Percentiles rank a stretch among this genome's conserved stretches.
These are phyloP conservation scores for Eudasyphora cyanicolor DNA, from an alignment of 2,888 invertebrate genomes.

Conservation along the genomic window DNA sequence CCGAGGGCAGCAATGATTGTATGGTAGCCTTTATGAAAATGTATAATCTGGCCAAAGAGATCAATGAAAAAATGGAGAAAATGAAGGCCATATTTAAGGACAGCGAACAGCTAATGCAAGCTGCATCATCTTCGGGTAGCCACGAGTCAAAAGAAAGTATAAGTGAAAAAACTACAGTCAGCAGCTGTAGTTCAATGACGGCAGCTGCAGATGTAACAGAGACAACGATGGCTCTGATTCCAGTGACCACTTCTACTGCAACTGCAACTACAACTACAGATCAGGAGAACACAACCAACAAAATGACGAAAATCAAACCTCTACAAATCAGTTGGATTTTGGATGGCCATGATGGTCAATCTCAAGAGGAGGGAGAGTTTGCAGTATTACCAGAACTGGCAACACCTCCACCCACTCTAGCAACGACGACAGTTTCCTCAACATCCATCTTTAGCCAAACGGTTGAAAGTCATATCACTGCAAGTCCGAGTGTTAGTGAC, in stretches of 20 bases:
- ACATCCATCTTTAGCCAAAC: background rate
- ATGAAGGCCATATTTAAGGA: conserved; percentile 75
- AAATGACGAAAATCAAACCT: conserved; percentile 67
- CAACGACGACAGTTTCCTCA: background rate
- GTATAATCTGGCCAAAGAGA: conserved; percentile 75
- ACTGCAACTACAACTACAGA: background rate
- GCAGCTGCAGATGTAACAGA: conserved; percentile 29
- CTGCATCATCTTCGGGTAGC: conserved; percentile 59
- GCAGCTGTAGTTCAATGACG: too few species aligned
- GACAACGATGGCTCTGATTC: conserved; percentile 39
- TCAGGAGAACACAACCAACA: conserved; percentile 12
- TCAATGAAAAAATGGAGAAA: conserved; percentile 75
- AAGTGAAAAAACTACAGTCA: conserved; percentile 3
- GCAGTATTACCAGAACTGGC: conserved; percentile 48
- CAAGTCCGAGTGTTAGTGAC: background rate
- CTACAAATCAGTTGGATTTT: conserved; percentile 74
- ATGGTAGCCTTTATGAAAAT: conserved; percentile 75
- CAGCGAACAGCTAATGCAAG: conserved; percentile 68
- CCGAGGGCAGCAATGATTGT: conserved; percentile 70
- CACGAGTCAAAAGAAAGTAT: conserved; percentile 53
- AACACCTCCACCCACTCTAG: background rate
- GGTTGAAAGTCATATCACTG: background rate
- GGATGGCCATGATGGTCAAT: conserved; percentile 72
- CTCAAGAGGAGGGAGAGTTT: conserved; percentile 62
- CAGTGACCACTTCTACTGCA: conserved; percentile 57